Conservation (phyloP, 2,888 invertebrate species). For the Eupithecia inturbata region DNA sequence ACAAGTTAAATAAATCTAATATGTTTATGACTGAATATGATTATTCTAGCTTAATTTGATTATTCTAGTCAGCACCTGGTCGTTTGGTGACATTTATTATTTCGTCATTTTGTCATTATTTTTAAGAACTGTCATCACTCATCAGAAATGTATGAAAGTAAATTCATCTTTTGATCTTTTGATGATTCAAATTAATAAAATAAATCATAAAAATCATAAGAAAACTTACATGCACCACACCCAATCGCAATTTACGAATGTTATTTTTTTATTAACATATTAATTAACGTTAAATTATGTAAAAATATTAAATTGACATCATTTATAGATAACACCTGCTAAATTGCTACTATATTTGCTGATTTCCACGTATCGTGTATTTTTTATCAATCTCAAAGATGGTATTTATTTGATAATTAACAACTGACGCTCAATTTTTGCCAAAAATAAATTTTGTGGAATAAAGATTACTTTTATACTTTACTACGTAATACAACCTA, state of each 20-base stretch:
- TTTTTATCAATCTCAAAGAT: neutral
- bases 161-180: neutral
- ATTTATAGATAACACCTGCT: conserved; percentile 57
- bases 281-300: conserved; percentile 33
- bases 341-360: conserved; percentile 34
- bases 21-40: too few species aligned
- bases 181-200: neutral
- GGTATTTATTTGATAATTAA: neutral
- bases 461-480: neutral
- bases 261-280: conserved; percentile 33
- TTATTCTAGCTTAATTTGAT: too few species aligned
- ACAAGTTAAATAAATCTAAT: neutral
- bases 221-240: conserved; percentile 4
- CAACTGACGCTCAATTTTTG: neutral
- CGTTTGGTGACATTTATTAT: neutral
- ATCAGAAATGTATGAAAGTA: too few species aligned
- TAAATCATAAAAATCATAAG: conserved; percentile 2
- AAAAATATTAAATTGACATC: conserved; percentile 48
- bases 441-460: neutral
- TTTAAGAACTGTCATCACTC: neutral
- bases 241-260: conserved; percentile 27
- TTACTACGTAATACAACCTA: neutral
- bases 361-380: neutral
- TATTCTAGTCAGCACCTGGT: neutral
- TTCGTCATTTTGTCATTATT: neutral